Conservation (phyloP, 2,113 vertebrate genomes). For the Ginglymostoma cirratum region DNA sequence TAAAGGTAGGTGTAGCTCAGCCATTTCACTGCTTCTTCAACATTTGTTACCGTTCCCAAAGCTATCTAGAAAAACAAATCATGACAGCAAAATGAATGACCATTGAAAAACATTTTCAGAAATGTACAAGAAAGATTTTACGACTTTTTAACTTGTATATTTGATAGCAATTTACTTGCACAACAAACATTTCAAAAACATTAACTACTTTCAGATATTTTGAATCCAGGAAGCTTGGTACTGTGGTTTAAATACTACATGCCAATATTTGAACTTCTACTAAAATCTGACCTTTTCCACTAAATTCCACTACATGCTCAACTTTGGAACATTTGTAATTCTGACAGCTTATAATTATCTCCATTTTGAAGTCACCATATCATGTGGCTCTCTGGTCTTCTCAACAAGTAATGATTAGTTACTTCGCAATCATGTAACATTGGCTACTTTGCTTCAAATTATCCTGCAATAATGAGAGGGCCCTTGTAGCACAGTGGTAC, state of each 20-base stretch:
- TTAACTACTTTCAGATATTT: neutral
- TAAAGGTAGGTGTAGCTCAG: slow-evolving; percentile 96
- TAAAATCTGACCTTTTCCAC: neutral
- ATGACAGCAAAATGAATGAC: slow-evolving; percentile 44
- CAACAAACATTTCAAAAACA: neutral
- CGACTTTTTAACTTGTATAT: neutral
- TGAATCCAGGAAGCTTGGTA: neutral
- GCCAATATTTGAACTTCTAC: neutral
- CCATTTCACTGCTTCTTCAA: slow-evolving; percentile 98
- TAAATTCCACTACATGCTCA: neutral
- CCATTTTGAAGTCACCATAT: neutral
- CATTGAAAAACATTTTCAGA: neutral
- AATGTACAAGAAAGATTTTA: neutral
- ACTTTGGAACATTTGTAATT: neutral
- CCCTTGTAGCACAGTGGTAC: too few species aligned
- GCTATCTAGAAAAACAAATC: slow-evolving; percentile 67
- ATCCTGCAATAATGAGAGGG: neutral
- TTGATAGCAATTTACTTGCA: neutral
- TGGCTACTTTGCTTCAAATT: neutral
- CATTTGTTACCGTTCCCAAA: slow-evolving; percentile 90
- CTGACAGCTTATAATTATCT: neutral
- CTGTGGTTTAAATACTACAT: neutral
- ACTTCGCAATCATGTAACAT: neutral
- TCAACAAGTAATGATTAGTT: too few species aligned
- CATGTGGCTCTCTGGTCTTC: neutral